Conservation (phyloP, 2,888 invertebrate genomes). For the Pristionchus maxplancki region DNA sequence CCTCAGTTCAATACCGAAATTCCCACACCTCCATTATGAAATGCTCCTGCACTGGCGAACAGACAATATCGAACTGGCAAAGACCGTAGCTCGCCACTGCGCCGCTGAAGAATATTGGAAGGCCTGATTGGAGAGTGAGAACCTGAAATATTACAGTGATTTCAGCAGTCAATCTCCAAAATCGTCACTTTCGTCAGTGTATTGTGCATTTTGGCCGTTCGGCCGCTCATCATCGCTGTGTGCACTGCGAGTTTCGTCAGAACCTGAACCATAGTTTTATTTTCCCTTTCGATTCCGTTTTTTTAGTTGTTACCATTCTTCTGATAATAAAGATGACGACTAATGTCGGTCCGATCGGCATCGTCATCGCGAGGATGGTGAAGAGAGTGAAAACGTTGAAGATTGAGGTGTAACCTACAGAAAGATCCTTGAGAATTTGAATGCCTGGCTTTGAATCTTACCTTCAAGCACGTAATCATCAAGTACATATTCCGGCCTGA, state of each 20-base stretch:
- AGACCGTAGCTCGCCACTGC: conserved; percentile 25
- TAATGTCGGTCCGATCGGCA: background rate
- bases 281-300: no score
- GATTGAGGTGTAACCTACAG: background rate
- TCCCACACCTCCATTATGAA: conserved; percentile 41
- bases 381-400: background rate
- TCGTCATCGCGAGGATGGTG: background rate
- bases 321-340: background rate
- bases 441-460: no score
- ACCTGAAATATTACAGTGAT: background rate
- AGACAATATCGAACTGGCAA: conserved; percentile 41
- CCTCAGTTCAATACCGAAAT: no score
- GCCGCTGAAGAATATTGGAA: background rate
- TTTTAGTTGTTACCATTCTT: conserved; percentile 6
- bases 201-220: background rate
- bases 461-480: background rate
- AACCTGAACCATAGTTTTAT: background rate
- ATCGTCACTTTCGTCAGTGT: background rate
- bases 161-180: no score
- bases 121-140: conserved; percentile 20
- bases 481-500: background rate
- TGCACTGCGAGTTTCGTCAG: background rate
- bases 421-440: no score
- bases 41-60: conserved; percentile 40
- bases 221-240: background rate